Base-by-base conservation (phyloP, 2,888 invertebrate species). In the Gymnosoma rotundatum region DNA sequence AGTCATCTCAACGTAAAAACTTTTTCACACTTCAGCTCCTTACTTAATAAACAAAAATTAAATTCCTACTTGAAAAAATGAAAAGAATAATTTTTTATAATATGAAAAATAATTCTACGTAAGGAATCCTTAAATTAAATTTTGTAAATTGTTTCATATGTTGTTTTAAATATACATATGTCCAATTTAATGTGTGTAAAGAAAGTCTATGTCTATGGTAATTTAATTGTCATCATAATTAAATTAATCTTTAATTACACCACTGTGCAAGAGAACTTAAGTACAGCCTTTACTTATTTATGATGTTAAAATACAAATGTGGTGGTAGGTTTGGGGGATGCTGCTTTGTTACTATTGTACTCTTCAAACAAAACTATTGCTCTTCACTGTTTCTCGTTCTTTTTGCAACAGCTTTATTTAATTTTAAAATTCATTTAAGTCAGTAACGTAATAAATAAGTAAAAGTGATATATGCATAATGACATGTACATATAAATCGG, bases 181-280 rank as follows among this genome's bases (percentile, higher is more conserved):
- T 38, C 8, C 52, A 54, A n/a, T 20, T 32, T 10, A 36, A 58
- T 58, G 18, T 36, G 36, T 2, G 12, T 36, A 45, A 20, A 32
- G 20, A 54, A 45, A 45, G 7, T 60, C 6, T 14, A 4, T 50
- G 66, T 38, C 21, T 60, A 60, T 5, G 66, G 52, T 69, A 20
- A 25, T 69, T 52, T 67, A 21, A 60, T 60, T 67, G n/a, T 18
- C 36, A 21, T 76, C 21, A 50, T 67, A 60, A 76, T 66, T 60
- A 61, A 69, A 69, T 76, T 61, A 52, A 61, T 69, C 32, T 48
- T 25, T 56, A 61, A 61, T 78, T 58, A 66, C 21, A 63, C 80
- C 80, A 81, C 69, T 56, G 80, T 74, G 61, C 56, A 74, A 48
- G 56, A 54, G 7, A 38, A 20, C 54, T 61, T 80, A 60, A 50